phyloP scores from a whole-genome alignment of 1,140 invertebrate species.

The Hycleus cichorii region DNA sequence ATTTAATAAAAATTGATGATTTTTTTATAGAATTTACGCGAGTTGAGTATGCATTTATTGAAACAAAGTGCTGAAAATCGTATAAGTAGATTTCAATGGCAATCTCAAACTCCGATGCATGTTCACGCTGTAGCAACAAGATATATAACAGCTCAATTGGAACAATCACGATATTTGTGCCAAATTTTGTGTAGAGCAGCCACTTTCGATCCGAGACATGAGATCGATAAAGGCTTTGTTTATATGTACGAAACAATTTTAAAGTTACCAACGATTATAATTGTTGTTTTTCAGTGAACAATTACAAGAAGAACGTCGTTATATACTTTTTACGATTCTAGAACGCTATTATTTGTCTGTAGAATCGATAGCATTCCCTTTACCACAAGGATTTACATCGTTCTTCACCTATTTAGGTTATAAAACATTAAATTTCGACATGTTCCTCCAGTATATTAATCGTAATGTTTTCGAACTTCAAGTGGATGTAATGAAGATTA shows the following conservation, averaged over 20 bases:
- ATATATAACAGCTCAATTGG: constrained; percentile 69
- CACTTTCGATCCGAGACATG: constrained; percentile 54
- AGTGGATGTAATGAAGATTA: constrained; percentile 77
- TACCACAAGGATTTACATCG: constrained; percentile 77
- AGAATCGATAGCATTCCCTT: constrained; percentile 71
- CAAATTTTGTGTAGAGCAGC: constrained; percentile 62
- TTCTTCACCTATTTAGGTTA: constrained; percentile 82
- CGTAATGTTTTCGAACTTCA: constrained; percentile 76
- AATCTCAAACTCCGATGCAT: constrained; percentile 56
- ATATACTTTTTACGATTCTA: constrained; percentile 62
- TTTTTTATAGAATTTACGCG: constrained; percentile 60
- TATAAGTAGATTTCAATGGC: constrained; percentile 42
- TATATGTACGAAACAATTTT: constrained; percentile 57
- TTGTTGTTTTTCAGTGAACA: constrained; percentile 55
- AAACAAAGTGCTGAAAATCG: constrained; percentile 52
- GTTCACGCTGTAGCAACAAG: constrained; percentile 74
- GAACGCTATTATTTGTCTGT: constrained; percentile 70
- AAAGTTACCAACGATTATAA: not conserved
- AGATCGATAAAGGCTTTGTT: constrained; percentile 66
- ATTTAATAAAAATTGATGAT: not conserved
- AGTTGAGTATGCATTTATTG: constrained; percentile 72
- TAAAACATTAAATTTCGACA: constrained; percentile 61
- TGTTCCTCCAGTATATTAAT: constrained; percentile 73
- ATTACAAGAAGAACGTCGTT: constrained; percentile 56
- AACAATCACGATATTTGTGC: constrained; percentile 67